phyloP scores from a whole-genome alignment of 2,113 vertebrate species.

The Cinclus cinclus region DNA sequence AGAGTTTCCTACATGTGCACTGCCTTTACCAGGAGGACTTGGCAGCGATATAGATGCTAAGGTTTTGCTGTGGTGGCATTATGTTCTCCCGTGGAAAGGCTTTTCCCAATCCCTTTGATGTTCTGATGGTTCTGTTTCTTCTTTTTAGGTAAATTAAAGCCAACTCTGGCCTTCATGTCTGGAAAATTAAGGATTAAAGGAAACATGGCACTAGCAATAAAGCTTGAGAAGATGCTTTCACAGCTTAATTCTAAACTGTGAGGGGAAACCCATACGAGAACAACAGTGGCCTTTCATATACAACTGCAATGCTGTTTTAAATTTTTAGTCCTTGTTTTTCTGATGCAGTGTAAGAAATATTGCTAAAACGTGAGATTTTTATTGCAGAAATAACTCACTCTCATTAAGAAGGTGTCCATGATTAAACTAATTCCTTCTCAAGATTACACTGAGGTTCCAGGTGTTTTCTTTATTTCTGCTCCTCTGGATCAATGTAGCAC shows the following conservation, averaged over 20 bases:
- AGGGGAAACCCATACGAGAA: neutral
- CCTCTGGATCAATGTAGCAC: neutral
- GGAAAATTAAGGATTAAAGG: constrained; percentile 87
- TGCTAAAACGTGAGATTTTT: neutral
- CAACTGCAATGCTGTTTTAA: constrained; percentile 8
- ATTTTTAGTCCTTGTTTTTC: neutral
- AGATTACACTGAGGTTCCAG: neutral
- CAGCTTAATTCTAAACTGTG: constrained; percentile 82
- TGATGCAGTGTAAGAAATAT: neutral
- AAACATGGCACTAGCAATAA: constrained; percentile 90
- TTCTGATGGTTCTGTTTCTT: neutral
- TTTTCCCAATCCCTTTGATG: neutral
- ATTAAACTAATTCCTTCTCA: neutral
- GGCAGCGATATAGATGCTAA: neutral
- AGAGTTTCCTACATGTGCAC: neutral
- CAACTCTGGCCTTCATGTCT: constrained; percentile 93
- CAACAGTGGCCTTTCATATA: constrained; percentile 26
- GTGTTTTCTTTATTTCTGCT: neutral
- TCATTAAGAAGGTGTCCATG: neutral
- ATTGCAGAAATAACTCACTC: neutral
- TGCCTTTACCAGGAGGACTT: neutral
- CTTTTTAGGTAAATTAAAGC: constrained; percentile 88
- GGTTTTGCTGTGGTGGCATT: neutral
- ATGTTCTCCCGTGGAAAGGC: neutral
- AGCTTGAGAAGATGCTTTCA: constrained; percentile 90